phyloP scores from a whole-genome alignment of 2,888 invertebrate species.

The Auanema freiburgensis region DNA sequence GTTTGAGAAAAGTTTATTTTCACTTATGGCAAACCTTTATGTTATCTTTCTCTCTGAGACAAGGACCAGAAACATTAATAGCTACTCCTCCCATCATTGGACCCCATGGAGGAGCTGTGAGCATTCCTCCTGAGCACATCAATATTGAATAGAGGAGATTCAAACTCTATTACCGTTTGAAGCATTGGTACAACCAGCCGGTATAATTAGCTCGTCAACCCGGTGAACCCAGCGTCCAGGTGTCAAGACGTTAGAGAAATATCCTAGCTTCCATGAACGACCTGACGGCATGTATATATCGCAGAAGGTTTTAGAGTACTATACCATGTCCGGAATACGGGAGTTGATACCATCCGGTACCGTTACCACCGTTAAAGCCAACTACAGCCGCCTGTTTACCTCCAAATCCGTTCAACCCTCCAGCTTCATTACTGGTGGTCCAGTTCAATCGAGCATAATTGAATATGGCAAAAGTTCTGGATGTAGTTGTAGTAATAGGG shows the following conservation, averaged over 20 bases:
- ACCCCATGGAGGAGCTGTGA: slow-evolving; percentile 84
- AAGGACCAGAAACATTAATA: slow-evolving; percentile 93
- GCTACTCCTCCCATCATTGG: slow-evolving; percentile 96
- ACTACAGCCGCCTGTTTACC: slow-evolving; percentile 67
- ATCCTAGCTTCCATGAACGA: slow-evolving; percentile 70
- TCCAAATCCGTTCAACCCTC: slow-evolving; percentile 65
- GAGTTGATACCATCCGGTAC: slow-evolving; percentile 70
- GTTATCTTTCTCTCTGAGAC: slow-evolving; percentile 78
- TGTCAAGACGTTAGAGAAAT: slow-evolving; percentile 61
- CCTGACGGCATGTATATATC: slow-evolving; percentile 65
- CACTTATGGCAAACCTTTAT: slow-evolving; percentile 69
- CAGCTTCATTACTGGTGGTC: slow-evolving; percentile 88
- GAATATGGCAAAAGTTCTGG: slow-evolving; percentile 83
- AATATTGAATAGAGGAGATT: background rate
- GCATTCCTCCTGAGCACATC: slow-evolving; percentile 39
- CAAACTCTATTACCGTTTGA: slow-evolving; percentile 39
- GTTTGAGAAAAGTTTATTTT: background rate
- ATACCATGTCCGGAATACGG: slow-evolving; percentile 56
- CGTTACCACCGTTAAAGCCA: slow-evolving; percentile 95
- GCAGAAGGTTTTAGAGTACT: background rate
- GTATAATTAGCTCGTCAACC: slow-evolving; percentile 78
- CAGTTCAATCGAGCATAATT: slow-evolving; percentile 88
- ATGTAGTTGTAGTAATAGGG: background rate
- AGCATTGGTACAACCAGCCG: slow-evolving; percentile 57
- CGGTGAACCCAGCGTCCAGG: slow-evolving; percentile 85